A percentile compares a stretch with the other conserved stretches of the same genome.
phyloP scores from a whole-genome alignment of 2,888 invertebrate species.

The Volucella inflata region DNA sequence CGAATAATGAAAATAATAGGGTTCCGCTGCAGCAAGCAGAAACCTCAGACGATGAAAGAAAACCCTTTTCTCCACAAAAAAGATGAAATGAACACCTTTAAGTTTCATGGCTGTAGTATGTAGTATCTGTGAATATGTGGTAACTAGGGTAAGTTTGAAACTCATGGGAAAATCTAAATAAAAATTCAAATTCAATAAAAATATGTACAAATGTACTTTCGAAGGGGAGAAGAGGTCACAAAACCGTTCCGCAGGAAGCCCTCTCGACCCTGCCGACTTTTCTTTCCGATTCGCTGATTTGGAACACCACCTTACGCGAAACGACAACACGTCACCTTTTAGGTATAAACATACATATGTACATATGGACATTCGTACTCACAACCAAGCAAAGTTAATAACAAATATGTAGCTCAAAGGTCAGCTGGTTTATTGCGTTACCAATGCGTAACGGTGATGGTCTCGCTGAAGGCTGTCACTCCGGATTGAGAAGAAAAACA shows the following conservation, averaged over 20 bases:
- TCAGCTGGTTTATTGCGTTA: slow-evolving; percentile 65
- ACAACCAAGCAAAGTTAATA: slow-evolving; percentile 35
- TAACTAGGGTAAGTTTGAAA: slow-evolving; percentile 39
- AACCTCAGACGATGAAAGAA: slow-evolving; percentile 57
- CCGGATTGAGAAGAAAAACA: slow-evolving; percentile 48
- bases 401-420: slow-evolving; percentile 53
- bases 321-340: slow-evolving; percentile 38
- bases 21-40: slow-evolving; percentile 63
- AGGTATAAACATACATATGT: not conserved
- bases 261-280: slow-evolving; percentile 28
- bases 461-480: slow-evolving; percentile 26
- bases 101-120: not conserved
- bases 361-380: no score
- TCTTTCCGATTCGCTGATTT: slow-evolving; percentile 72
- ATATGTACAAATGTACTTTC: no score
- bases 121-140: not conserved
- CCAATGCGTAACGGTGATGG: slow-evolving; percentile 63
- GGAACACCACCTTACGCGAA: slow-evolving; percentile 75
- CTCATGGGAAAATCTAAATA: slow-evolving; percentile 69
- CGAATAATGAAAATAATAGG: slow-evolving; percentile 46
- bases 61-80: slow-evolving; percentile 35
- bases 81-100: slow-evolving; percentile 67
- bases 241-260: slow-evolving; percentile 44
- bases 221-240: slow-evolving; percentile 24
- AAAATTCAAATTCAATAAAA: slow-evolving; percentile 60